These are phyloP conservation scores for Leptinotarsa texana DNA, from an alignment of 1,140 invertebrate genomes.

Conservation along the genomic window DNA sequence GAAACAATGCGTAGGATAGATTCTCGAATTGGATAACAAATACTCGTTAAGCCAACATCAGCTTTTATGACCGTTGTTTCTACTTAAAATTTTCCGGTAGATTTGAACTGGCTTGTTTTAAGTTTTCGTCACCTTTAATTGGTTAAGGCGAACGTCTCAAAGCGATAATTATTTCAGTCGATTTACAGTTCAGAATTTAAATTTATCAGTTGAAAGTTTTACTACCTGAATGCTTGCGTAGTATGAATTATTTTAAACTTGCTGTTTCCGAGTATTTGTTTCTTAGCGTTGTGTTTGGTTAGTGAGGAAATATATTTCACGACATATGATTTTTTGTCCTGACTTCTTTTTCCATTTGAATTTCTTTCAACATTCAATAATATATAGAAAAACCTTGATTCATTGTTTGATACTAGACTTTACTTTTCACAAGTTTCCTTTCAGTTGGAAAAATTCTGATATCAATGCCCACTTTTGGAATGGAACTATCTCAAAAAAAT, in stretches of 20 bases:
- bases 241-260: neutral
- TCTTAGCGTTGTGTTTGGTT: no score
- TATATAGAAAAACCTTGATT: no score
- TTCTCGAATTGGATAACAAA: conserved; percentile 10
- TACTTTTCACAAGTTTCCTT: no score
- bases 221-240: neutral
- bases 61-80: conserved; percentile 21
- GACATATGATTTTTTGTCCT: no score
- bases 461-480: no score
- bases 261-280: neutral
- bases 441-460: no score
- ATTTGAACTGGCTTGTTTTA: conserved; percentile 27
- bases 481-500: no score
- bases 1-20: conserved; percentile 22
- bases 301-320: no score
- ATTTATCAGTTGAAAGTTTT: conserved; percentile 33
- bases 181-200: conserved; percentile 32
- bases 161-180: conserved; percentile 36
- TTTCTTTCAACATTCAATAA: no score
- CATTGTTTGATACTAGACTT: no score
- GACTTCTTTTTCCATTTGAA: no score
- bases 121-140: conserved; percentile 37
- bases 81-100: conserved; percentile 31
- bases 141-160: conserved; percentile 31
- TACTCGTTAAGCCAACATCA: conserved; percentile 13